phyloP scores from a whole-genome alignment of 2,797 vertebrate genomes.

The Valencia hispanica region DNA sequence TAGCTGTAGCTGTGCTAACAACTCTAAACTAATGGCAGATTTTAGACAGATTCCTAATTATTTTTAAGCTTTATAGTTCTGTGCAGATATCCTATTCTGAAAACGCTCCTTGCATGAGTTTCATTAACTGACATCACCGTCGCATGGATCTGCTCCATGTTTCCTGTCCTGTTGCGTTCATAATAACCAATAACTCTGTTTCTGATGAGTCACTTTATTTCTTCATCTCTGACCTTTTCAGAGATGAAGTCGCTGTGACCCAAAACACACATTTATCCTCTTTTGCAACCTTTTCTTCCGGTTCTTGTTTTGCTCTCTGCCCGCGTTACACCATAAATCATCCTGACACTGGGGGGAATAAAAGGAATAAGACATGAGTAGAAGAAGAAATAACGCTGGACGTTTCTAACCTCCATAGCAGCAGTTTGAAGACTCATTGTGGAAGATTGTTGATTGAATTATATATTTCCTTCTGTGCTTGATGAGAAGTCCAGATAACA shows the following conservation, averaged over 20 bases:
- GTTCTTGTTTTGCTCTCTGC: not conserved
- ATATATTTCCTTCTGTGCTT: no score
- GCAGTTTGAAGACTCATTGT: not conserved
- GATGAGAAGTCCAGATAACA: not conserved
- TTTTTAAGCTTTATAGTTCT: not conserved
- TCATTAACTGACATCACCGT: not conserved
- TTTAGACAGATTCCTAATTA: not conserved
- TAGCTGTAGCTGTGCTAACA: not conserved
- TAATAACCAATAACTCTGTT: not conserved
- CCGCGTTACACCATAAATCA: conserved; percentile 48
- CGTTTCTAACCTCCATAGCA: conserved; percentile 5
- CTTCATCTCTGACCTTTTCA: conserved; percentile 1
- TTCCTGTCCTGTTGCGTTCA: not conserved
- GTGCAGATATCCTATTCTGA: not conserved
- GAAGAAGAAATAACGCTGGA: not conserved
- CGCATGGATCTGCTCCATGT: not conserved
- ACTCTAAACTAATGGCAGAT: no score
- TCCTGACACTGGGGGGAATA: conserved; percentile 49
- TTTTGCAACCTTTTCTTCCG: not conserved
- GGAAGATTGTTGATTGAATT: not conserved
- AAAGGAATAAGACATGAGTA: conserved; percentile 1
- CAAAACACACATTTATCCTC: not conserved
- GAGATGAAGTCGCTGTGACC: conserved; percentile 1
- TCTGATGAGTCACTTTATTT: not conserved
- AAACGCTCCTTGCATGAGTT: not conserved